These are phyloP conservation scores for Pantala flavescens DNA, from an alignment of 1,140 invertebrate species.

Conservation along the genomic window DNA sequence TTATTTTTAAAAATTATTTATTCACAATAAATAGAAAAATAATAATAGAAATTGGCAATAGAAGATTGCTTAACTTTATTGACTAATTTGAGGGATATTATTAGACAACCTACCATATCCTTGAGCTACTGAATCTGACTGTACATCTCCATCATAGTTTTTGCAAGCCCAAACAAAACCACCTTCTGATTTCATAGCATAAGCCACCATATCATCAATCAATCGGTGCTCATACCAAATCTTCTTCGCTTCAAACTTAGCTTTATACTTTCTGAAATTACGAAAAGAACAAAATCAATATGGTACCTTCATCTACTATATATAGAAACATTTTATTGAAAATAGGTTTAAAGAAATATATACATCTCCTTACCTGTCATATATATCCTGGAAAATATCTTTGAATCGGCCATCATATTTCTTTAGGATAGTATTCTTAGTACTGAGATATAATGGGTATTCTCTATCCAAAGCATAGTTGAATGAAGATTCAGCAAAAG, in stretches of 20 bases:
- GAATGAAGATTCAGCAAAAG: constrained; percentile 90
- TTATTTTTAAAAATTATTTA: too few species aligned
- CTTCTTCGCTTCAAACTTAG: constrained; percentile 67
- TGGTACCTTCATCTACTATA: too few species aligned
- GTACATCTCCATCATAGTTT: constrained; percentile 99
- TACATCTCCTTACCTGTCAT: constrained; percentile 50
- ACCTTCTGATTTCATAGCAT: constrained; percentile 94
- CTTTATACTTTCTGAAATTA: constrained; percentile 59
- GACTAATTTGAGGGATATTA: too few species aligned
- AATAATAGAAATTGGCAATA: too few species aligned
- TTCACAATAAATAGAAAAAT: too few species aligned
- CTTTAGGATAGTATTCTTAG: constrained; percentile 98
- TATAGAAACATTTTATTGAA: neutral
- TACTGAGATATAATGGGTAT: constrained; percentile 90
- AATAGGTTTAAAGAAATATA: neutral
- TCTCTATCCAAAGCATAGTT: constrained; percentile 77
- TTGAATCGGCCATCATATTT: constrained; percentile 98
- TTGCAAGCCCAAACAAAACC: constrained; percentile 99
- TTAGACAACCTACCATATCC: constrained; percentile 52
- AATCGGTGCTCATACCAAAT: constrained; percentile 97
- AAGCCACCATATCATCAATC: constrained; percentile 99
- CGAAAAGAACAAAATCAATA: neutral
- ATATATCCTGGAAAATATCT: constrained; percentile 97
- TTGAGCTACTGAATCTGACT: constrained; percentile 95
- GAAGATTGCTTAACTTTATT: too few species aligned